These are phyloP conservation scores for Dryobates pubescens DNA, from an alignment of 2,797 vertebrate species.

Conservation along the genomic window DNA sequence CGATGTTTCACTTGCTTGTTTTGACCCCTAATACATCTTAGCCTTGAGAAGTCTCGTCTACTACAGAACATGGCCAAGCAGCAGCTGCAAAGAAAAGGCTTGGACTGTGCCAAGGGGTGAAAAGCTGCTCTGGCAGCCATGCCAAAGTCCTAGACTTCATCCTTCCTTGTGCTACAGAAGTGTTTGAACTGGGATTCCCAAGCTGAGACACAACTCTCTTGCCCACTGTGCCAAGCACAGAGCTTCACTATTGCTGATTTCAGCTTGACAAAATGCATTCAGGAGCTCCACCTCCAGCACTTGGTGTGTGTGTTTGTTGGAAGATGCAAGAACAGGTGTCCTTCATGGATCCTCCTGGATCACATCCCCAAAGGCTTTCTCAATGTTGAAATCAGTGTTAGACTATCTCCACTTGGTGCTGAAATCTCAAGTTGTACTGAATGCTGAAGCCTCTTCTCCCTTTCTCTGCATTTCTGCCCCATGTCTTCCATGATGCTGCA, in stretches of 20 bases:
- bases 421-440: background rate
- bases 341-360: background rate
- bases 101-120: background rate
- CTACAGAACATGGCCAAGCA: background rate
- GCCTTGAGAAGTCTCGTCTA: background rate
- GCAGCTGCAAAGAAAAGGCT: background rate
- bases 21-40: conserved; percentile 37
- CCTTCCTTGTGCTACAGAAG: background rate
- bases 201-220: background rate
- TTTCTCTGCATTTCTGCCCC: background rate
- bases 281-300: background rate
- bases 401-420: background rate
- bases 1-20: conserved; percentile 19
- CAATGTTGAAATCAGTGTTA: background rate
- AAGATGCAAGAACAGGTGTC: background rate
- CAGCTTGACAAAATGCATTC: background rate
- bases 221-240: background rate
- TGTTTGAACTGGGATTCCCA: background rate
- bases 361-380: background rate
- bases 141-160: background rate
- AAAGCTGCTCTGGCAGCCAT: background rate
- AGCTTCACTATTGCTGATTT: background rate
- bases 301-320: background rate
- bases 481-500: background rate
- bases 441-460: background rate